These are phyloP conservation scores for Pipistrellus kuhlii DNA, from an alignment of 2,797 vertebrate species.

Conservation along the genomic window DNA sequence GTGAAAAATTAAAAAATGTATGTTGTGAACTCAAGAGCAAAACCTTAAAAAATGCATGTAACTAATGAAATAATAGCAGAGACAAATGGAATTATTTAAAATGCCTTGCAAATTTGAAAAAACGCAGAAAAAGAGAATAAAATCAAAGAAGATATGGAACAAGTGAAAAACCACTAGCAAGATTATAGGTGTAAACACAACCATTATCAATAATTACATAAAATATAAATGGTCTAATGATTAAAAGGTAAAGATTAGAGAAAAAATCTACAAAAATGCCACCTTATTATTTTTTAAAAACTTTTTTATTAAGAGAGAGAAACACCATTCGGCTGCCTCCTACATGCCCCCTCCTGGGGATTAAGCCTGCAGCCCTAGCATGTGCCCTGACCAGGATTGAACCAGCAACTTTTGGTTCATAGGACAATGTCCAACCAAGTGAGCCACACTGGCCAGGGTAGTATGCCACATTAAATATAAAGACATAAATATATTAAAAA, in stretches of 20 bases:
- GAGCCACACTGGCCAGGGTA: neutral
- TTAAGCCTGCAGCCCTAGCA: neutral
- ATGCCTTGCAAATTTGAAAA: neutral
- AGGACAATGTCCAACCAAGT: neutral
- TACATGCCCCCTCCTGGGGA: neutral
- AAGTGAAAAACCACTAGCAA: neutral
- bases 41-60: neutral
- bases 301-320: neutral
- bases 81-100: constrained; percentile 15
- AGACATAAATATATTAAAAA: neutral
- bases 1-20: neutral
- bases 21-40: neutral
- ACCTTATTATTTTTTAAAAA: neutral
- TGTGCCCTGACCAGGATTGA: neutral
- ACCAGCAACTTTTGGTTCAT: neutral
- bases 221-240: neutral
- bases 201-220: neutral
- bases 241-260: constrained; percentile 17
- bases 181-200: neutral
- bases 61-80: neutral
- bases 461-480: neutral
- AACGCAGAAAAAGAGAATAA: constrained; percentile 7
- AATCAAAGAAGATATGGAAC: neutral
- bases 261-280: neutral
- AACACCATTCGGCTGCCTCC: neutral